Conservation (phyloP, 37 sponge, comb jelly and placozoan species). For the Lycopodina hypogea region DNA sequence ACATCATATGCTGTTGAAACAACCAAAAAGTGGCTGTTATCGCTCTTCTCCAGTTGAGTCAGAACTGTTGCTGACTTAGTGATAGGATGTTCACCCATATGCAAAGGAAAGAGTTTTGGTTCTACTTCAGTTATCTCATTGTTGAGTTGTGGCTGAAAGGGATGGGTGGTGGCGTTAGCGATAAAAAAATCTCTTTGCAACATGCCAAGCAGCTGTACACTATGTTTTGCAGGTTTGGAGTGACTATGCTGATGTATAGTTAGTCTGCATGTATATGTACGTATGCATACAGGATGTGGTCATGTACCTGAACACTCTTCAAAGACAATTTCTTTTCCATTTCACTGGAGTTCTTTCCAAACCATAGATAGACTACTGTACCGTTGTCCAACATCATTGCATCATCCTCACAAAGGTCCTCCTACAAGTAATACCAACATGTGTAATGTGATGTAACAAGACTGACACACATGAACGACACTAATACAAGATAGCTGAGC, state of each 20-base stretch:
- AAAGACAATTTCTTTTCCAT: constrained; percentile 89
- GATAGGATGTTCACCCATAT: too few species aligned
- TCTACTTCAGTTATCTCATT: too few species aligned
- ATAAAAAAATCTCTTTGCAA: too few species aligned
- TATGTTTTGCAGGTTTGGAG: neutral
- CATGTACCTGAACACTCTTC: constrained; percentile 86
- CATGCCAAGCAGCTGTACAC: too few species aligned
- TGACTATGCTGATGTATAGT: neutral
- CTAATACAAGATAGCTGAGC: too few species aligned
- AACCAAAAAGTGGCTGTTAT: too few species aligned
- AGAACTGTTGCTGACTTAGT: too few species aligned
- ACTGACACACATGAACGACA: neutral
- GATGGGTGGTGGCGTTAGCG: too few species aligned
- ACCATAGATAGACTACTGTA: constrained; percentile 88
- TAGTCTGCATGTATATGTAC: constrained; percentile 7
- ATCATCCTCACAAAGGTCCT: constrained; percentile 90
- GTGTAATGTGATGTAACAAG: neutral
- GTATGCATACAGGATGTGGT: neutral
- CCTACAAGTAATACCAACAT: constrained; percentile 46
- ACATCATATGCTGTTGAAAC: too few species aligned
- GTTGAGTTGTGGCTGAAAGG: too few species aligned
- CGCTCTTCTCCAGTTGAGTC: too few species aligned
- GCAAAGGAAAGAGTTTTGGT: too few species aligned
- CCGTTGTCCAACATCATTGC: constrained; percentile 96
- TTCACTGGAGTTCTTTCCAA: constrained; percentile 82